Evolutionary conservation across 2,888 invertebrate species (phyloP), one percentile per base, ranked within the genome.

Genomic region (Serrognathus titanus): DNA sequence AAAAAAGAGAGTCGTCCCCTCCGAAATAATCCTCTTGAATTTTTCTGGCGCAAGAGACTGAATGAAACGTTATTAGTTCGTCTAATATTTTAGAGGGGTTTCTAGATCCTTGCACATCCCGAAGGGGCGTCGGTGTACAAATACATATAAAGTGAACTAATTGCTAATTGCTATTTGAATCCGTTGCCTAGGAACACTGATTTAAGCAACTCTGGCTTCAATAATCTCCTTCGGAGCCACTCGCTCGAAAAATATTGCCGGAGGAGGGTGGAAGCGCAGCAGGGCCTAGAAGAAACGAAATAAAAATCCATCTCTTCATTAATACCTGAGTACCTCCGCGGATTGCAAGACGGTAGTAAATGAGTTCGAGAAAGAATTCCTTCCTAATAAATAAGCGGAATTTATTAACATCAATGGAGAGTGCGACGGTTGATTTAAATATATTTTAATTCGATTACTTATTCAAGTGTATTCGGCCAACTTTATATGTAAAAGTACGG

Each of bases 151-250:
- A 73, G 73, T 71, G 73, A 68, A 65, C 68, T 74, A 73, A 75
- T 75, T 74, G 73, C 73, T 75, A 75, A 75, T 75, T 75, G 70
- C 70, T 62, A 71, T 73, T 71, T 73, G 72, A 72, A 69, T 66
- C 67, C 67, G 73, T 72, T 71, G 73, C 73, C 70, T 66, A 64
- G 72, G 67, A 71, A 73, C 73, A 70, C 66, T 68, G 73, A 73
- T 71, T 71, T 71, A 69, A 68, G 48, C 37, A 37, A 31, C 48
- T 56, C 10, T 31, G 37, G 36, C 20, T 38, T 47, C 36, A 20
- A 43, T 52, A 52, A 53, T 52, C 41, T 53, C 40, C 45, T 16
- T 39, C 37, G 48, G 45, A 57, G 40, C 47, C 53, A 53, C 53
- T 57, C 48, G 47, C 41, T 50, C 52, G 57, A 53, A 45, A 57